Evolutionary conservation across 2,113 vertebrate species (phyloP), one percentile per base, ranked within the genome.

Genomic region (Pteruthius melanotis): DNA sequence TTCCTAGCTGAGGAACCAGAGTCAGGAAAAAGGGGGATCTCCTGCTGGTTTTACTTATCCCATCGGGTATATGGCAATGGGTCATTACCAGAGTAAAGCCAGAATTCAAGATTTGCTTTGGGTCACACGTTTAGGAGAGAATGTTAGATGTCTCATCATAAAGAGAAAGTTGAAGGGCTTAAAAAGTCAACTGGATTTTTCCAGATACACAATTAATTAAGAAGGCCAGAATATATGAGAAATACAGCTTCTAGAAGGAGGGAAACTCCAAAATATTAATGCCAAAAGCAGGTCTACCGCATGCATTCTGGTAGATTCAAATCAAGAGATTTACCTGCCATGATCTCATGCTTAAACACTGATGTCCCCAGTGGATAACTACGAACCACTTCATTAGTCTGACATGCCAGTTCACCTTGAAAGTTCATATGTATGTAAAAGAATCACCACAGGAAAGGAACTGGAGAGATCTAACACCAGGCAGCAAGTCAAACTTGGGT

Each of bases 241-340:
- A 87, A 59, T 26, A 35, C 2, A 69, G 23, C 24, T 85, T 78
- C n/a, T 61, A 42, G 49, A 64, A 69, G 45, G 27, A 74, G 7
- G 33, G 33, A 65, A 84, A 74, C 24, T 65, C 54, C 45, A 69
- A 68, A 72, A 69, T 31, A 33, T 11, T 88, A 82, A 75, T 16
- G n/a, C 11, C 35, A 71, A 54, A 80, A 80, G 8, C 47, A 45
- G 24, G 44, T 7, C 23, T 69, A 53, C 23, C 0, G 0, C 39
- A 49, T 31, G 4, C 24, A 24, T 40, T 23, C 14, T 52, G 31
- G 22, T 31, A 47, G 12, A 11, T n/a, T 53, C 44, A 80, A 61
- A 94, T 22, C 17, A 60, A 89, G 52, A 68, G 30, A 60, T 39
- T 45, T 52, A 64, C 33, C 40, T 52, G 31, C 33, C 35, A 56